Evolutionary conservation across 2,113 vertebrate genomes (phyloP).

Genomic region (Cottus gobio): DNA sequence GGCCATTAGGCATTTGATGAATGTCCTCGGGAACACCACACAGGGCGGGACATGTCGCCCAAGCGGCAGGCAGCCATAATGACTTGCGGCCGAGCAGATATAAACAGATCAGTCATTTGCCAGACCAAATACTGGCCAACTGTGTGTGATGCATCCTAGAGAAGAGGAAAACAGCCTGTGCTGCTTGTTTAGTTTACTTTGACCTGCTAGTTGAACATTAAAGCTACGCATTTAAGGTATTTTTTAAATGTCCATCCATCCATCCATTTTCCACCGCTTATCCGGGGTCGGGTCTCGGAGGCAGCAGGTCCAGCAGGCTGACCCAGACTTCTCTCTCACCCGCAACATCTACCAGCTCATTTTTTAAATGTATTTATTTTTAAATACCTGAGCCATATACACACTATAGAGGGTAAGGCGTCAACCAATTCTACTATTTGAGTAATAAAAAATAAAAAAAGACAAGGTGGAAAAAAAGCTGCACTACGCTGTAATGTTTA

Average conservation of each 20-base stretch:
- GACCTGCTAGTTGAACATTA: not conserved
- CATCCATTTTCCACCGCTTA: too few relatives aligned
- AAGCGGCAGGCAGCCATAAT: conserved; percentile 62
- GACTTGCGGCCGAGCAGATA: conserved; percentile 49
- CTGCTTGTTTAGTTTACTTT: conserved; percentile 11
- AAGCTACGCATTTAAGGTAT: not conserved
- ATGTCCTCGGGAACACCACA: conserved; percentile 56
- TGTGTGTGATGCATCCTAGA: conserved; percentile 29
- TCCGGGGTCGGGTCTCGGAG: too few relatives aligned
- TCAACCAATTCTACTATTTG: too few relatives aligned
- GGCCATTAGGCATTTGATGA: conserved; percentile 72
- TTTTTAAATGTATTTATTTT: too few relatives aligned
- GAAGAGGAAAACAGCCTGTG: conserved; percentile 9
- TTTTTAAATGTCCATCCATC: too few relatives aligned
- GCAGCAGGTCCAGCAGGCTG: too few relatives aligned
- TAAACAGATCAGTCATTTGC: conserved; percentile 65
- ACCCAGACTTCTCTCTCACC: too few relatives aligned
- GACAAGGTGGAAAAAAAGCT: too few relatives aligned
- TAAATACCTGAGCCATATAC: not conserved
- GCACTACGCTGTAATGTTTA: too few relatives aligned
- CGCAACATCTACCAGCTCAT: too few relatives aligned
- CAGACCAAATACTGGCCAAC: conserved; percentile 54
- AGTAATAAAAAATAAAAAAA: too few relatives aligned
- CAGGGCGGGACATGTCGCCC: conserved; percentile 50
- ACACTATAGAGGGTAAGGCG: not conserved